These are phyloP conservation scores for Megaceryle alcyon DNA, from an alignment of 2,797 vertebrate species.

Conservation along the genomic window DNA sequence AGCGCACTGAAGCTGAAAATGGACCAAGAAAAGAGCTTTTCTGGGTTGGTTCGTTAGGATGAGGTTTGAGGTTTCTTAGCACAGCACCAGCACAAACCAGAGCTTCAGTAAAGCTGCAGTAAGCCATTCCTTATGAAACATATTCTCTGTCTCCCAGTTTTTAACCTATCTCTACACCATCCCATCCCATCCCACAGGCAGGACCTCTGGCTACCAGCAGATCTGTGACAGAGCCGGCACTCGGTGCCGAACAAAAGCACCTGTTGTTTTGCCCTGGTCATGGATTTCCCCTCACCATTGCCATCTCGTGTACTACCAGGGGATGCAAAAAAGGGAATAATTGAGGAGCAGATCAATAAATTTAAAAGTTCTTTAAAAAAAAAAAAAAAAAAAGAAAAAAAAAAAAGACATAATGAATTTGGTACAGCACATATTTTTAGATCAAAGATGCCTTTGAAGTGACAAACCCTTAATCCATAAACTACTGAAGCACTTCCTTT, in stretches of 20 bases:
- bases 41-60: neutral
- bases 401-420: conserved; percentile 80
- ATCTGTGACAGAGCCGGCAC: neutral
- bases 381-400: conserved; percentile 8
- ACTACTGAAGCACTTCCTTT: conserved; percentile 79
- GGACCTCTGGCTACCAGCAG: conserved; percentile 38
- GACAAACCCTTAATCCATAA: conserved; percentile 80
- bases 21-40: neutral
- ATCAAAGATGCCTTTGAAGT: conserved; percentile 86
- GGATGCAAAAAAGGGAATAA: conserved; percentile 55
- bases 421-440: conserved; percentile 85
- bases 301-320: conserved; percentile 36
- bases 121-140: neutral
- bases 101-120: neutral
- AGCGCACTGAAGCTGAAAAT: neutral
- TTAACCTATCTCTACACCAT: neutral
- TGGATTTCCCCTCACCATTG: conserved; percentile 53
- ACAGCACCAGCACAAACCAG: neutral
- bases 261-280: conserved; percentile 75
- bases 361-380: conserved; percentile 71
- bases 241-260: conserved; percentile 73
- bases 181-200: neutral
- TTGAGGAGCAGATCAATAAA: conserved; percentile 77
- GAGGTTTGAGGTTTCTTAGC: neutral
- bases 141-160: neutral